Evolutionary conservation across 2,113 vertebrate genomes (phyloP).

Genomic region (Tapirus terrestris): DNA sequence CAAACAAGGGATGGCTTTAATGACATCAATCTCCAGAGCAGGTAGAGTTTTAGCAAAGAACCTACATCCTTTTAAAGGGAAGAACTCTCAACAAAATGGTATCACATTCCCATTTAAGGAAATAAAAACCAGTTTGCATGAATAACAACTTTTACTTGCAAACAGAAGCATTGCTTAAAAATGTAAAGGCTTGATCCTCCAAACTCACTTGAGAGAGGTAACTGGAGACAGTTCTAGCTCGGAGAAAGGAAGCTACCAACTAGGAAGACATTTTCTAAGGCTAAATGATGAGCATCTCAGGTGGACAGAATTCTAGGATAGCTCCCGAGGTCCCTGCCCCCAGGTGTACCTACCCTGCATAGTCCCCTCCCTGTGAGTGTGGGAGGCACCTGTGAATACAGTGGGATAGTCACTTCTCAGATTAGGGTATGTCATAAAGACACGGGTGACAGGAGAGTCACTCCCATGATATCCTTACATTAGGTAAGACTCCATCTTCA

Average conservation of each 20-base stretch:
- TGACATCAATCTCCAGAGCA: background rate
- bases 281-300: fast-evolving
- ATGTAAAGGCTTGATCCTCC: fast-evolving
- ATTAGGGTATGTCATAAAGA: background rate
- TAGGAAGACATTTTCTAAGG: background rate
- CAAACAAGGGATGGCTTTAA: background rate
- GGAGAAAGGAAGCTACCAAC: background rate
- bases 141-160: fast-evolving
- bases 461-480: fast-evolving
- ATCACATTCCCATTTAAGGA: background rate
- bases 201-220: background rate
- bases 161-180: background rate
- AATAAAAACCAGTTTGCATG: fast-evolving
- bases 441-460: fast-evolving
- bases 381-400: background rate
- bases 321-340: too few relatives aligned
- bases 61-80: background rate
- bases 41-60: background rate
- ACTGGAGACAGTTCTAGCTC: background rate
- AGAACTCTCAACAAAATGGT: background rate
- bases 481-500: fast-evolving
- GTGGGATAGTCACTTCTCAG: background rate
- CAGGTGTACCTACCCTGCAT: background rate
- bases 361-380: too few relatives aligned
- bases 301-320: background rate